Evolutionary conservation across 2,888 invertebrate species (phyloP).

Genomic region (Athrips mouffetella): DNA sequence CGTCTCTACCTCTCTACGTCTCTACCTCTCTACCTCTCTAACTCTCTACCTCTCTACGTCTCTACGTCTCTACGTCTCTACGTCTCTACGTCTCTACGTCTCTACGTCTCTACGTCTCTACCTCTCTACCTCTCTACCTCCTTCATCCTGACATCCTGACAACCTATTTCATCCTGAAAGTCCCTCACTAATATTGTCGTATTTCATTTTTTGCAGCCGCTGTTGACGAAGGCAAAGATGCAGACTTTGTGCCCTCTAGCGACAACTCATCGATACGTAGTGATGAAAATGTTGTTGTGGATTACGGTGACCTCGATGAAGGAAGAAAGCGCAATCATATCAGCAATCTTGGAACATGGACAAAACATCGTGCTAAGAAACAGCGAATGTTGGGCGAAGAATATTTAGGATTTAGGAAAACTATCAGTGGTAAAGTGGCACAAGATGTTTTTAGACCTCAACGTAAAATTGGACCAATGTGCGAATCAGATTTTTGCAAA

Average conservation of each 20-base stretch:
- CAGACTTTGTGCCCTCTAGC: not conserved
- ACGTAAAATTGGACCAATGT: slow-evolving; percentile 14
- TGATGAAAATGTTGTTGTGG: not conserved
- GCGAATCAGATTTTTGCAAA: slow-evolving; percentile 25
- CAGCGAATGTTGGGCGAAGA: slow-evolving; percentile 23
- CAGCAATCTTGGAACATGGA: slow-evolving; percentile 20
- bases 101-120: no score
- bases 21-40: no score
- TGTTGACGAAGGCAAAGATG: not conserved
- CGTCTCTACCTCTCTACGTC: no score
- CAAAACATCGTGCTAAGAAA: slow-evolving; percentile 21
- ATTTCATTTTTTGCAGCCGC: no score
- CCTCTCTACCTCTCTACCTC: no score
- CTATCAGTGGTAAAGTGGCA: slow-evolving; percentile 13
- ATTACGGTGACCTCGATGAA: slow-evolving; percentile 19
- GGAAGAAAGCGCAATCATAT: slow-evolving; percentile 23
- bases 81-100: no score
- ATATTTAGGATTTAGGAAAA: slow-evolving; percentile 25
- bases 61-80: no score
- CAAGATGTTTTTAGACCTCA: slow-evolving; percentile 19
- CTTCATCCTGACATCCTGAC: no score
- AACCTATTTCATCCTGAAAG: not conserved
- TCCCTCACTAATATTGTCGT: no score
- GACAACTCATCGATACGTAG: not conserved
- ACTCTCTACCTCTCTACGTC: no score